phyloP scores from a whole-genome alignment of 1,140 invertebrate species.

The Thalassaphorura encarpata region DNA sequence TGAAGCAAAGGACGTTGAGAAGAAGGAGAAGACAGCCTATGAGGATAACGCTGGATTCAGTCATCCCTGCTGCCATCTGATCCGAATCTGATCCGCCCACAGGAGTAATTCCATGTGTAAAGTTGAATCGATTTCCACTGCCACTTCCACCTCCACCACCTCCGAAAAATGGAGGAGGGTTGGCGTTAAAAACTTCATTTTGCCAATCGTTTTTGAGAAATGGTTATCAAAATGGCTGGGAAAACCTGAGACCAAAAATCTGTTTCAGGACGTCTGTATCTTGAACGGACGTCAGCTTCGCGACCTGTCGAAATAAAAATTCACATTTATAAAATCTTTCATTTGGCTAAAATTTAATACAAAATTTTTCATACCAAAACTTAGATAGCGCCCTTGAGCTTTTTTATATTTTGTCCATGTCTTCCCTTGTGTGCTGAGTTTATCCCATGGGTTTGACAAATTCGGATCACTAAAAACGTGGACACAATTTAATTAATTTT shows the following conservation, averaged over 20 bases:
- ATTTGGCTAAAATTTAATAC: neutral
- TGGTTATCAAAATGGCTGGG: conserved; percentile 20
- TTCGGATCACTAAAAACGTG: conserved; percentile 25
- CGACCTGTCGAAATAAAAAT: conserved; percentile 8
- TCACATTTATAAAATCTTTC: conserved; percentile 1
- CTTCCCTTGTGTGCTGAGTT: conserved; percentile 3
- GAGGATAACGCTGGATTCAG: conserved; percentile 23
- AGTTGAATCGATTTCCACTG: neutral
- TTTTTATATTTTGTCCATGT: conserved; percentile 22
- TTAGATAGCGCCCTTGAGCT: conserved; percentile 24
- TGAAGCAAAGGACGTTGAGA: conserved; percentile 28
- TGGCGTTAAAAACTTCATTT: neutral
- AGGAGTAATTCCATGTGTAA: neutral
- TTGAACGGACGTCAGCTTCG: conserved; percentile 20
- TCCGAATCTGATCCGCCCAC: neutral
- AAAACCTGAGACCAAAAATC: conserved; percentile 22
- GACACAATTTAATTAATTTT: neutral
- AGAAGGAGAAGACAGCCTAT: conserved; percentile 26
- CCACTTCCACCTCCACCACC: too few relatives aligned
- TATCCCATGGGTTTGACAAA: conserved; percentile 15
- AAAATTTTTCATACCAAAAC: conserved; percentile 20
- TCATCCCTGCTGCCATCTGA: conserved; percentile 10
- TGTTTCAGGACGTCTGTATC: conserved; percentile 7
- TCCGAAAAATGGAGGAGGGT: neutral
- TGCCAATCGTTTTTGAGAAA: neutral